A percentile compares a stretch with the other conserved stretches of the same genome.
Evolutionary conservation across 2,888 invertebrate species (phyloP).

Genomic region (Andrena fulva): DNA sequence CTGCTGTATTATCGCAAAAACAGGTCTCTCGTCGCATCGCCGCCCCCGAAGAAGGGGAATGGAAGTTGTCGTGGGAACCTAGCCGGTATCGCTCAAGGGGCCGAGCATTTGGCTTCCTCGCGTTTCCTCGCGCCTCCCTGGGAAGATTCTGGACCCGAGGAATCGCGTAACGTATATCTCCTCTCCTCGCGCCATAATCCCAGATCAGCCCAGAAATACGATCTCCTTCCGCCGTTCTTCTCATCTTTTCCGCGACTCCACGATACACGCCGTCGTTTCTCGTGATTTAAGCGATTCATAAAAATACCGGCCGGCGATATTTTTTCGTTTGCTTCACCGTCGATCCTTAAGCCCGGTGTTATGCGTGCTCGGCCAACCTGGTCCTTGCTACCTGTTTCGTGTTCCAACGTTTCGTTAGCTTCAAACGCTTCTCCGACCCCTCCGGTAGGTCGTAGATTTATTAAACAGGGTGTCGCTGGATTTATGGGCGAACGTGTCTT

Average conservation of each 20-base stretch:
- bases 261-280: slow-evolving; percentile 31
- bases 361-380: slow-evolving; percentile 1
- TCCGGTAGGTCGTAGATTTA: background rate
- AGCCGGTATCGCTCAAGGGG: background rate
- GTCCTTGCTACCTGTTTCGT: too few species aligned
- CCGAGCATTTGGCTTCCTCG: slow-evolving; percentile 34
- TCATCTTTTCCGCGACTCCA: slow-evolving; percentile 31
- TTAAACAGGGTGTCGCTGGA: background rate
- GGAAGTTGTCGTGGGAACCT: slow-evolving; percentile 31
- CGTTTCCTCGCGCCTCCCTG: slow-evolving; percentile 22
- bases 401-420: slow-evolving; percentile 22
- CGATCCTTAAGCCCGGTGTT: background rate
- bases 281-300: slow-evolving; percentile 28
- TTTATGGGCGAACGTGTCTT: too few species aligned
- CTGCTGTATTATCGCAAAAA: slow-evolving; percentile 33
- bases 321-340: slow-evolving; percentile 17
- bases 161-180: slow-evolving; percentile 39
- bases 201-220: slow-evolving; percentile 64
- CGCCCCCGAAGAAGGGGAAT: background rate
- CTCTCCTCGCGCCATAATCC: slow-evolving; percentile 63
- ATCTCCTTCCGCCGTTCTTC: slow-evolving; percentile 43
- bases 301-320: slow-evolving; percentile 1
- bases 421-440: background rate
- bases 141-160: slow-evolving; percentile 34
- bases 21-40: background rate